phyloP scores from a whole-genome alignment of 2,797 vertebrate genomes.

The Smutsia gigantea region DNA sequence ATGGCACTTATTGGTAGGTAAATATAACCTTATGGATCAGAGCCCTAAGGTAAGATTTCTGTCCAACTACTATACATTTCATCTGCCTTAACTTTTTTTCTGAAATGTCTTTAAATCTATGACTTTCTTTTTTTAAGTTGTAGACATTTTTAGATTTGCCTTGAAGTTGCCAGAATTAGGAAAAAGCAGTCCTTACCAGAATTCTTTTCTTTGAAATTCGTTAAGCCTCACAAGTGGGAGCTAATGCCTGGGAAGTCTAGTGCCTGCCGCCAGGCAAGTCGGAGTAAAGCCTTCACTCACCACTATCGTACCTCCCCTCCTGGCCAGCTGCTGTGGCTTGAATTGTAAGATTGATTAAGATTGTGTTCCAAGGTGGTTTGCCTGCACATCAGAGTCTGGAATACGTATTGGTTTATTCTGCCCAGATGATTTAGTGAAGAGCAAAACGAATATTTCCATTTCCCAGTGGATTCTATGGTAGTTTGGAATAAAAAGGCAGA shows the following conservation, averaged over 20 bases:
- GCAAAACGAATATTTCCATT: not conserved
- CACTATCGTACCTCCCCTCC: not conserved
- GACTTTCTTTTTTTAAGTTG: not conserved
- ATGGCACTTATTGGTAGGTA: not conserved
- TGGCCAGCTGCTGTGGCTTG: not conserved
- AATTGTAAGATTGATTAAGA: not conserved
- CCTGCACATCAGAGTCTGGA: not conserved
- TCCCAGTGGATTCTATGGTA: not conserved
- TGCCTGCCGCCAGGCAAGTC: not conserved
- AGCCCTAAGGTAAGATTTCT: not conserved
- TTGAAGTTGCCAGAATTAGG: slow-evolving; percentile 23
- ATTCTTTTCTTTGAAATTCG: not conserved
- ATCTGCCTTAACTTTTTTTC: not conserved
- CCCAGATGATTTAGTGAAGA: slow-evolving; percentile 24
- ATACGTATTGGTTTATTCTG: not conserved
- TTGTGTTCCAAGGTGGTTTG: not conserved
- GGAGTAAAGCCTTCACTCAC: not conserved
- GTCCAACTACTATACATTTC: not conserved
- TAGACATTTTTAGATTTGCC: not conserved
- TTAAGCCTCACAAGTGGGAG: not conserved
- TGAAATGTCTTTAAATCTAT: not conserved
- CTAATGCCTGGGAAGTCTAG: not conserved
- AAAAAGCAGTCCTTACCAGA: not conserved
- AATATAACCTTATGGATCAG: not conserved
- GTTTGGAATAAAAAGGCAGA: slow-evolving; percentile 62